Percentiles rank a stretch among this genome's conserved stretches.
These are phyloP conservation scores for Troides helena DNA, from an alignment of 2,888 invertebrate genomes.

Conservation along the genomic window DNA sequence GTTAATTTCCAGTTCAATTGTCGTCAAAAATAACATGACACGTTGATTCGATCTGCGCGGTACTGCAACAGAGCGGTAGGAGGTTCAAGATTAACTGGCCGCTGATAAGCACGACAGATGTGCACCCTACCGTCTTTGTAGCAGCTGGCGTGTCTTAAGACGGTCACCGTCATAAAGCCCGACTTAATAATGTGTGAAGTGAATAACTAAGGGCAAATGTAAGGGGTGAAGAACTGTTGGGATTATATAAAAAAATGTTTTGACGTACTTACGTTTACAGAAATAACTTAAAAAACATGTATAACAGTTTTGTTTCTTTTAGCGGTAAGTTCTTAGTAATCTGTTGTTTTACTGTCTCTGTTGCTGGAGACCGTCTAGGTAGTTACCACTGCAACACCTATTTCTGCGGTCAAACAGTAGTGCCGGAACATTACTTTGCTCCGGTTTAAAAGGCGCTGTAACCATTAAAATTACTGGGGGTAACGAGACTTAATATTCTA, in stretches of 20 bases:
- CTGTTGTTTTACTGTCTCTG: too few relatives aligned
- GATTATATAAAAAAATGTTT: neutral
- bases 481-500: too few relatives aligned
- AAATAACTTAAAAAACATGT: neutral
- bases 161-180: slow-evolving; percentile 20
- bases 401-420: too few relatives aligned
- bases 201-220: slow-evolving; percentile 9
- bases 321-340: too few relatives aligned
- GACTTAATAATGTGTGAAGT: slow-evolving; percentile 19
- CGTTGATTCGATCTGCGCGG: neutral
- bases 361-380: too few relatives aligned
- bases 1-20: slow-evolving; percentile 2
- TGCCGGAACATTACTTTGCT: too few relatives aligned
- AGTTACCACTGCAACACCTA: too few relatives aligned
- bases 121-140: slow-evolving; percentile 32
- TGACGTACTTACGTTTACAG: neutral
- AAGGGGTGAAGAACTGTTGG: neutral
- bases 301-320: neutral
- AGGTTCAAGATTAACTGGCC: slow-evolving; percentile 25
- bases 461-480: too few relatives aligned
- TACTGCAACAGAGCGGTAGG: neutral
- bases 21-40: slow-evolving; percentile 2
- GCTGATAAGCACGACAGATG: slow-evolving; percentile 33
- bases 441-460: too few relatives aligned
- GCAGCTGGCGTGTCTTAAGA: slow-evolving; percentile 32